phyloP scores from a whole-genome alignment of 2,888 invertebrate genomes.

The Cataglyphis livida region DNA sequence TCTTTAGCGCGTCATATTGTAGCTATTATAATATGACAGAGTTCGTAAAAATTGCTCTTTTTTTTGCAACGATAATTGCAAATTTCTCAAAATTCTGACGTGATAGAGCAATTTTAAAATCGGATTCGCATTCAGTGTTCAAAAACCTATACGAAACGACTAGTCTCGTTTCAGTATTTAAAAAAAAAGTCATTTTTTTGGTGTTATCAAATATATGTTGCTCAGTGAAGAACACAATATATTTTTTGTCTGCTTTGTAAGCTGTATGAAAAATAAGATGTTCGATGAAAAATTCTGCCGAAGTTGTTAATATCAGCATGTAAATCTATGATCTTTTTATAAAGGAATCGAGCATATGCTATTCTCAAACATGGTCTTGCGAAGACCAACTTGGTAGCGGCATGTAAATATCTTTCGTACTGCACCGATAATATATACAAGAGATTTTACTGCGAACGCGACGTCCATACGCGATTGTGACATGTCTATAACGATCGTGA shows the following conservation, averaged over 20 bases:
- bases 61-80: no score
- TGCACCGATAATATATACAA: conserved; percentile 69
- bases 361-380: conserved; percentile 22
- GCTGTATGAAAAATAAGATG: not conserved
- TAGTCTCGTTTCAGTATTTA: no score
- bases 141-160: no score
- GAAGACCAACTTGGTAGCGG: conserved; percentile 62
- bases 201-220: not conserved
- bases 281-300: not conserved
- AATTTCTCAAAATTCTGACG: no score
- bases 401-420: conserved; percentile 69
- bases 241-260: not conserved
- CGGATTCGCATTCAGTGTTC: no score
- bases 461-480: conserved; percentile 71
- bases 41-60: no score
- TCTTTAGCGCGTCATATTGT: no score
- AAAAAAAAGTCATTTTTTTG: no score
- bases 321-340: conserved; percentile 49
- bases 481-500: conserved; percentile 71
- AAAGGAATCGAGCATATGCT: not conserved
- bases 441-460: conserved; percentile 63
- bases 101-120: no score
- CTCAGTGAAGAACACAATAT: not conserved
- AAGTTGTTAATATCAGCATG: conserved; percentile 34
- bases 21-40: no score